Evolutionary conservation across 1,140 invertebrate genomes (phyloP).

Genomic region (Nautilus pompilius): DNA sequence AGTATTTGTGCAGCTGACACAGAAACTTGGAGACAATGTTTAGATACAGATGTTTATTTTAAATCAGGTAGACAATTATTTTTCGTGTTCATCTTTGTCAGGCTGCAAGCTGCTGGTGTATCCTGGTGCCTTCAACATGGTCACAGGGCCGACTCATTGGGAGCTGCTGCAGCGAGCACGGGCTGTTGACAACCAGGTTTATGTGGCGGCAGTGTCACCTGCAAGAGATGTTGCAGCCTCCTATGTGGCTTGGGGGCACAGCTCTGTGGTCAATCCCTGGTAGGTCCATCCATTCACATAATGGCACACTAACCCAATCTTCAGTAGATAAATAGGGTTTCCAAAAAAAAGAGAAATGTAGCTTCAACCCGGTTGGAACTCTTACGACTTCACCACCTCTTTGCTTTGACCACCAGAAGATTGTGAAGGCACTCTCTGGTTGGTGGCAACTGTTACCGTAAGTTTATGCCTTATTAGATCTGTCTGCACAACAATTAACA

Average conservation of each 20-base stretch:
- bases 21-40: too few relatives aligned
- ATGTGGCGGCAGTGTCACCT: conserved; percentile 63
- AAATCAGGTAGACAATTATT: neutral
- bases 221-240: conserved; percentile 69
- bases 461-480: neutral
- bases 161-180: conserved; percentile 75
- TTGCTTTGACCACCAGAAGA: neutral
- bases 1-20: too few relatives aligned
- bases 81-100: conserved; percentile 32
- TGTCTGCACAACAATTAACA: neutral
- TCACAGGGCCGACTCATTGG: conserved; percentile 91
- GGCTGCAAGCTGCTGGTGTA: conserved; percentile 83
- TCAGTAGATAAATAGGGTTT: neutral
- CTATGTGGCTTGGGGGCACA: conserved; percentile 89
- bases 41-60: too few relatives aligned
- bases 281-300: conserved; percentile 13
- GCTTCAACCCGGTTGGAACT: neutral
- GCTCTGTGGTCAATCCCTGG: conserved; percentile 83
- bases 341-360: neutral
- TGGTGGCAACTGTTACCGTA: neutral
- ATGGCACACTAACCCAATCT: neutral
- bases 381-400: neutral
- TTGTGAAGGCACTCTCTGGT: neutral
- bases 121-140: conserved; percentile 95
- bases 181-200: conserved; percentile 78